Evolutionary conservation across 2,888 invertebrate genomes (phyloP).

Genomic region (Sericinus montela): DNA sequence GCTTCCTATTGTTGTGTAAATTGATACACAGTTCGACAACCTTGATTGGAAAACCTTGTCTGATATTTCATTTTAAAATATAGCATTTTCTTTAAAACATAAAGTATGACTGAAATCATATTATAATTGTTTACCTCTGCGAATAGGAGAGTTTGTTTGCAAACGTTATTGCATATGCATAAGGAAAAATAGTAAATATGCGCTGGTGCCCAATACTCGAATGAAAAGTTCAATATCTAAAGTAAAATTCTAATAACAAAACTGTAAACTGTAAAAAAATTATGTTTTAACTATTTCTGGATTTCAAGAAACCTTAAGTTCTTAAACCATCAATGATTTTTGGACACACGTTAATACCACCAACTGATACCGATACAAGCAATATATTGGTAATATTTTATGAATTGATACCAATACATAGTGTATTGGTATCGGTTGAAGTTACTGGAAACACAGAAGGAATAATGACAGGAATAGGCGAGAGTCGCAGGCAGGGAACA

Average conservation of each 20-base stretch:
- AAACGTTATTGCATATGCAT: constrained; percentile 20
- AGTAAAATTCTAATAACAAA: constrained; percentile 8
- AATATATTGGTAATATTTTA: too few relatives aligned
- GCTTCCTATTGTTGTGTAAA: constrained; percentile 67
- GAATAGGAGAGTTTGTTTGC: constrained; percentile 22
- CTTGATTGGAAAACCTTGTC: constrained; percentile 34
- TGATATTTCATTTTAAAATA: constrained; percentile 19
- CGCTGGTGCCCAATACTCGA: constrained; percentile 13
- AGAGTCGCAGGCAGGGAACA: constrained; percentile 42
- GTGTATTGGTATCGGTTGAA: constrained; percentile 12
- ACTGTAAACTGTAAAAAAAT: constrained; percentile 1
- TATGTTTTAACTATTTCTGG: neutral
- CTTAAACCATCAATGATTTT: too few relatives aligned
- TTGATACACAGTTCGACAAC: constrained; percentile 41
- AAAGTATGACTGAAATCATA: constrained; percentile 19
- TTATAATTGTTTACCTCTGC: constrained; percentile 23
- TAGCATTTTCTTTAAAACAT: constrained; percentile 14
- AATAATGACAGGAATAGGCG: constrained; percentile 14
- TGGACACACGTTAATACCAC: too few relatives aligned
- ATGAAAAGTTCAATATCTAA: constrained; percentile 15
- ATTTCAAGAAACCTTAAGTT: neutral
- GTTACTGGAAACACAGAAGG: constrained; percentile 21
- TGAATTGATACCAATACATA: too few relatives aligned
- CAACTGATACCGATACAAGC: too few relatives aligned
- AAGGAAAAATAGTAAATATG: constrained; percentile 17